Evolutionary conservation across 2,113 vertebrate species (phyloP).

Genomic region (Zosterops borbonicus): DNA sequence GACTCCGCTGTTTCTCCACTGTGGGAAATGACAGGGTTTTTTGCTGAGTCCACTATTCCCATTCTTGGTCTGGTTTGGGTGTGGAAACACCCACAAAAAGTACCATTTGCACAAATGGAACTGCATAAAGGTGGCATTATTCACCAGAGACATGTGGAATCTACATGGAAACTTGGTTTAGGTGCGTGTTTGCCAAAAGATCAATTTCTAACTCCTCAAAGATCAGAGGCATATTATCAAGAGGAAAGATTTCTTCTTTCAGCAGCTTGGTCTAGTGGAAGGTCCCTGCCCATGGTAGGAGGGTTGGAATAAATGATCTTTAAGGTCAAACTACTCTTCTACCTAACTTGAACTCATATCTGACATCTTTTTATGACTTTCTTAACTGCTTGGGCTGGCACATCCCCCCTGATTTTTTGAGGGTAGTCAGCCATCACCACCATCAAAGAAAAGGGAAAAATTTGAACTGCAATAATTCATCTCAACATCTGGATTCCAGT

Average conservation of each 20-base stretch:
- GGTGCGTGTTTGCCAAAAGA: background rate
- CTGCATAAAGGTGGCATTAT: background rate
- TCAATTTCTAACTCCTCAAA: background rate
- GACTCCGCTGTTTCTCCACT: background rate
- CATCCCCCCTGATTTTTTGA: background rate
- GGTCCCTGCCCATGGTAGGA: background rate
- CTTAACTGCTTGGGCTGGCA: background rate
- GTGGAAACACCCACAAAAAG: background rate
- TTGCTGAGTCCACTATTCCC: background rate
- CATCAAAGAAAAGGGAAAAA: background rate
- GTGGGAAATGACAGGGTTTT: background rate
- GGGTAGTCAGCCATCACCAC: background rate
- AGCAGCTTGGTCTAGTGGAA: background rate
- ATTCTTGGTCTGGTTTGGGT: background rate
- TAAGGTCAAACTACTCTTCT: background rate
- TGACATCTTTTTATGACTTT: background rate
- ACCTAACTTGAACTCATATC: background rate
- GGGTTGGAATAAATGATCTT: background rate
- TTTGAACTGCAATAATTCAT: background rate
- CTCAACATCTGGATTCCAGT: background rate
- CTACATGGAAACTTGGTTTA: background rate
- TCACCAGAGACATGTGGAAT: background rate
- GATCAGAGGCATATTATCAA: background rate
- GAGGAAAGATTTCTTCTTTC: background rate
- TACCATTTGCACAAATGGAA: background rate